Evolutionary conservation across 2,797 vertebrate genomes (phyloP), one percentile per base, ranked within the genome.

Genomic region (Acanthornis magna): DNA sequence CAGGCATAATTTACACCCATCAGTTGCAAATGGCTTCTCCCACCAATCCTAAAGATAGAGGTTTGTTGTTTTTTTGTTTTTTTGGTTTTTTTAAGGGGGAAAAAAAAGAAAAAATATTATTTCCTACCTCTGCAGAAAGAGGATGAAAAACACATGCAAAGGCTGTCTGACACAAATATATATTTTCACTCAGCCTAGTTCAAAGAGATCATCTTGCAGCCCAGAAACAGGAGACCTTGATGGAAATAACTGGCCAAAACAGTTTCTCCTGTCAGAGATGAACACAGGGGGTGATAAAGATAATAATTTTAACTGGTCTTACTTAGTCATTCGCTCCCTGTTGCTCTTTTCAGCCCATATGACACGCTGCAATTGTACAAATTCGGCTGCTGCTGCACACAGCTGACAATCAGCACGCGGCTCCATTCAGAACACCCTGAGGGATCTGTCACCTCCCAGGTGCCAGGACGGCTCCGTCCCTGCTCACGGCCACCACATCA

Each of bases 1-100:
- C 93, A 88, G 79, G 94, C 70, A 19, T 95, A 94, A 94, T 96
- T 95, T 95, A 97, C 92, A 94, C 88, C 94, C 93, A 75, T 96
- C 95, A 91, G 77, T 88, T 91, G 85, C 86, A 94, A 92, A 95
- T 88, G 88, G 96, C 84, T 93, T 96, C 89, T 97, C 95, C 89
- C 87, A 91, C 86, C 78, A 88, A 77, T 81, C 81, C 85, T 85
- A 89, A 93, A 94, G 91, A 92, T 77, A 87, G 85, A 88, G 91
- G 62, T 38, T 38, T 38, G 5, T 4, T 42, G 15, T 58, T 45
- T 45, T 45, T 43, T 43, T 57, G 8, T 36, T 54, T 76, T 71
- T 43, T 43, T 57, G 8, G 8, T 54, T 76, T 71, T 88, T 60
- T n/a, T 2, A 6, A 7, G 4, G 1, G 9, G 3, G 0, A 2